phyloP scores from a whole-genome alignment of 2,113 vertebrate species.

The Rutilus rutilus region DNA sequence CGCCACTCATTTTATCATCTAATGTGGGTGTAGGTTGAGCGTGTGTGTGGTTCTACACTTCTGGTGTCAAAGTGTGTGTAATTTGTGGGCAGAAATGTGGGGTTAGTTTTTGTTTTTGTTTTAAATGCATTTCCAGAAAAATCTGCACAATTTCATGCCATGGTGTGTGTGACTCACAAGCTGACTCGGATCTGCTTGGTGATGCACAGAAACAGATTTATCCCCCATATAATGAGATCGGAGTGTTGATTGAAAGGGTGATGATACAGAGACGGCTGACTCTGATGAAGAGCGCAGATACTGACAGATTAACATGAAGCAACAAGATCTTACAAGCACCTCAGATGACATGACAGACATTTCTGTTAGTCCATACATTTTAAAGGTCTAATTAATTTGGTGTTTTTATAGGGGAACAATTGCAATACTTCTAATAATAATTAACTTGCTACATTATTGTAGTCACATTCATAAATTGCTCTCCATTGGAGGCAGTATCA shows the following conservation, averaged over 20 bases:
- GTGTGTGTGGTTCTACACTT: not conserved
- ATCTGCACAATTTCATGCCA: not conserved
- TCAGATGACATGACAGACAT: not conserved
- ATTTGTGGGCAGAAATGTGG: conserved; percentile 28
- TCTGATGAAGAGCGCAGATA: conserved; percentile 13
- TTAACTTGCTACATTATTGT: not conserved
- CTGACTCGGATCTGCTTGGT: not conserved
- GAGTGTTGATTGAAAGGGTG: conserved; percentile 13
- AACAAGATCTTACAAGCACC: not conserved
- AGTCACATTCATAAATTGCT: not conserved
- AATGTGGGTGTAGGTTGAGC: not conserved
- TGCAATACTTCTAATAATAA: not conserved
- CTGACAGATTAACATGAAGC: not conserved
- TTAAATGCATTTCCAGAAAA: not conserved
- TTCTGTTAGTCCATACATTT: not conserved
- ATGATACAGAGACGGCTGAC: conserved; percentile 1
- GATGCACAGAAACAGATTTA: conserved; percentile 8
- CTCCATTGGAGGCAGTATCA: not conserved
- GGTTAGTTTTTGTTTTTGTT: not conserved
- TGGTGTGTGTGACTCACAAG: conserved; percentile 17
- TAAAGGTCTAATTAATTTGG: too few relatives aligned
- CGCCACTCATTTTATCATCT: not conserved
- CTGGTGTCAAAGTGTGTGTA: not conserved
- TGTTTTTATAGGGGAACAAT: too few relatives aligned
- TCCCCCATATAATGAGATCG: conserved; percentile 1